Percentiles rank a stretch among this genome's conserved stretches.
These are phyloP conservation scores for Solea solea DNA, from an alignment of 2,113 vertebrate genomes.

Conservation along the genomic window DNA sequence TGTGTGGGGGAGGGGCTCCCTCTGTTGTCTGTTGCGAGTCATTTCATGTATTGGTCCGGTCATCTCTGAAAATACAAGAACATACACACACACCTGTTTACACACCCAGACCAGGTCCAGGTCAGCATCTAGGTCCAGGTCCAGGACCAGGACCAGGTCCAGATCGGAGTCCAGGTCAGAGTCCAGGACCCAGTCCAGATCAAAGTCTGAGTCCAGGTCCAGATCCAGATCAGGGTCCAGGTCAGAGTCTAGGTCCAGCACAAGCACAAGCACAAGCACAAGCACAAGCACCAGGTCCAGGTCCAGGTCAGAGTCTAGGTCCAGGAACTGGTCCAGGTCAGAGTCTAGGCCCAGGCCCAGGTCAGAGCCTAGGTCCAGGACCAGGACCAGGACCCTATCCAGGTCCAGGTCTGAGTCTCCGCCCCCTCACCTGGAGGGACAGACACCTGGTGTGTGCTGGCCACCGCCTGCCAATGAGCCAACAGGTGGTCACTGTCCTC, in stretches of 20 bases:
- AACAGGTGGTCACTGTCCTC: constrained; percentile 73
- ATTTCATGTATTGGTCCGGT: constrained; percentile 85
- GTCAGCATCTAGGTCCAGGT: too few relatives aligned
- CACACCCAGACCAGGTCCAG: too few relatives aligned
- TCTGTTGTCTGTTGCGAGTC: constrained; percentile 79
- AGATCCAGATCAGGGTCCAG: not conserved
- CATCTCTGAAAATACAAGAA: constrained; percentile 81
- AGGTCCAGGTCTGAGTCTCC: not conserved
- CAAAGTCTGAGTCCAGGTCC: too few relatives aligned
- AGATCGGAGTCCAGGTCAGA: too few relatives aligned
- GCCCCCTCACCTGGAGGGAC: constrained; percentile 80
- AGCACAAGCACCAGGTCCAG: not conserved
- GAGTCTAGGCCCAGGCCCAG: too few relatives aligned
- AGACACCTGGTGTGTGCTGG: constrained; percentile 84
- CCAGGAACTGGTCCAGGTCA: not conserved
- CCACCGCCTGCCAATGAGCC: constrained; percentile 84
- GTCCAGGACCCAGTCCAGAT: too few relatives aligned
- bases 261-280: too few relatives aligned
- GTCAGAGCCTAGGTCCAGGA: too few relatives aligned
- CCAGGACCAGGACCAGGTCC: too few relatives aligned
- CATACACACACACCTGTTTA: constrained; percentile 16
- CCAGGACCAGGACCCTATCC: not conserved
- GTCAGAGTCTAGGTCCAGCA: not conserved
- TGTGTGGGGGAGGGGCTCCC: constrained; percentile 78
- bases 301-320: not conserved